Evolutionary conservation across 2,113 vertebrate genomes (phyloP), one percentile per base, ranked within the genome.

Genomic region (Noturus placidus): DNA sequence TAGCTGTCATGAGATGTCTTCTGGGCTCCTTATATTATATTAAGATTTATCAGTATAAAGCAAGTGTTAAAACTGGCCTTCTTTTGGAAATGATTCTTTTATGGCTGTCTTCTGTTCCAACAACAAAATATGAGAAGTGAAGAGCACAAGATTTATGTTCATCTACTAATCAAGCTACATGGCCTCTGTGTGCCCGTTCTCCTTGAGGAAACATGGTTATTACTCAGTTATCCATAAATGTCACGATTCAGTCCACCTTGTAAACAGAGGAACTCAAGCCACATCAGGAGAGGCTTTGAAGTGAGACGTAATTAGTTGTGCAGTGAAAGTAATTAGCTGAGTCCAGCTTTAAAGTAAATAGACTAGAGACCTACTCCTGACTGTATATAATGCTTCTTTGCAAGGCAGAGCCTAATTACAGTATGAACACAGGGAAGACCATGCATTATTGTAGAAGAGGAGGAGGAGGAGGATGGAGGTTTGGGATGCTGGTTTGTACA

Each of bases 281-380:
- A 94, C 93, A 93, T 94, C 92, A 91, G 88, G 70, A 90, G 91
- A 93, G 91, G 87, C 94, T 96, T 96, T 97, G 95, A 97, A 95
- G 94, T 94, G 93, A 33, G 72, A 89, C 91, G 94, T 96, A 96
- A 96, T 96, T 96, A 96, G 93, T 93, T 94, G 91, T 92, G 92
- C 92, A 90, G 93, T 93, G 91, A 91, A 92, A 92, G 92, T 94
- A 94, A 94, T 94, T 93, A 94, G 94, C 86, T 89, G 88, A 93
- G 93, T 93, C 92, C 91, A 90, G 92, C 90, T 90, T 92, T 90
- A 92, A 93, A 93, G 92, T 90, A 93, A 93, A 92, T 91, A 91
- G 87, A 91, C 89, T 90, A 85, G 90, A 88, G 59, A 50, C 59
- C 69, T 14, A 50, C 61, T 78, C 74, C 76, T 84, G 70, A 82